Conservation (phyloP, 2,797 vertebrate genomes). For the Siniperca undulata region DNA sequence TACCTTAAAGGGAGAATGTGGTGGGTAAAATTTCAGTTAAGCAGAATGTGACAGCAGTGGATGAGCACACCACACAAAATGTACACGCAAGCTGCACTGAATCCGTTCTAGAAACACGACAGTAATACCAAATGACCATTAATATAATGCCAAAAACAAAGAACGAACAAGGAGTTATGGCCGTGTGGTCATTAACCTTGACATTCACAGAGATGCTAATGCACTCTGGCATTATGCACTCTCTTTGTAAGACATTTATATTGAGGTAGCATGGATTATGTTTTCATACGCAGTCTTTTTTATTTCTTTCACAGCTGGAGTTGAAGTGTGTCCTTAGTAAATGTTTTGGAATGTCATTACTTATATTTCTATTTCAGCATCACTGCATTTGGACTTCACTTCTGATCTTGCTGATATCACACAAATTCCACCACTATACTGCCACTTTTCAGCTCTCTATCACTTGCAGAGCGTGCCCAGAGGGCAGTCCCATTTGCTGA, state of each 20-base stretch:
- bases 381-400: not conserved
- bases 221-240: conserved; percentile 22
- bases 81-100: not conserved
- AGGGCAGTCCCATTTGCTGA: conserved; percentile 38
- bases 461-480: conserved; percentile 6
- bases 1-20: not conserved
- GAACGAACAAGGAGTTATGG: conserved; percentile 27
- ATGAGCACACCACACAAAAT: not conserved
- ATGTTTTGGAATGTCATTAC: conserved; percentile 24
- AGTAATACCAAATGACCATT: conserved; percentile 8
- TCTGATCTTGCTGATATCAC: conserved; percentile 30
- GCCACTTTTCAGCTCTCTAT: conserved; percentile 37
- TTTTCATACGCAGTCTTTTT: conserved; percentile 18
- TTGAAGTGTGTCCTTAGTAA: not conserved
- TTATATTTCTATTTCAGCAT: conserved; percentile 21
- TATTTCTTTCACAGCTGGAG: conserved; percentile 18
- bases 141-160: conserved; percentile 46
- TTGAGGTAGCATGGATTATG: not conserved
- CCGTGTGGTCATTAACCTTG: conserved; percentile 45
- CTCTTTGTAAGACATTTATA: conserved; percentile 39
- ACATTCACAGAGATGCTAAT: conserved; percentile 56
- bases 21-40: no score
- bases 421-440: conserved; percentile 18
- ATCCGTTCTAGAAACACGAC: not conserved
- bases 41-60: not conserved